These are phyloP conservation scores for Euthynnus affinis DNA, from an alignment of 2,797 vertebrate species.

Conservation along the genomic window DNA sequence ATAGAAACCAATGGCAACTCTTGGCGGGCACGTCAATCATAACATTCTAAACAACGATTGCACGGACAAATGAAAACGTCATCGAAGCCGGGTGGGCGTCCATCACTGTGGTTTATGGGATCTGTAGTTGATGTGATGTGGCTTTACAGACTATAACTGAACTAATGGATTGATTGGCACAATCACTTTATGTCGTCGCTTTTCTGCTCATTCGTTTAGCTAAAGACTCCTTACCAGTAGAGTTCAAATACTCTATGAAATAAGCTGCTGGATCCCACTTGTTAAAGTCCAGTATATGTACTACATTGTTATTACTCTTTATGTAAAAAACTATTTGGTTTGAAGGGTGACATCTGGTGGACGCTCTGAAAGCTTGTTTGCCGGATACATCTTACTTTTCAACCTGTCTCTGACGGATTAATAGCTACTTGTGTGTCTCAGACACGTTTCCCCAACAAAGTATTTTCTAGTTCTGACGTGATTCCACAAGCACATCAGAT, in stretches of 20 bases:
- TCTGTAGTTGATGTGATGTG: constrained; percentile 52
- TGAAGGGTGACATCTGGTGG: constrained; percentile 34
- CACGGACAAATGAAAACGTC: constrained; percentile 41
- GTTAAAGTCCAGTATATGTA: background rate
- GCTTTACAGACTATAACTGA: background rate
- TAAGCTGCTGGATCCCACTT: background rate
- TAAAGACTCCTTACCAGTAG: background rate
- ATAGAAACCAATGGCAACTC: constrained; percentile 72
- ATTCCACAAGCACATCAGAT: too few relatives aligned
- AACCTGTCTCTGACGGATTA: too few relatives aligned
- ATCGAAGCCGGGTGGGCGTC: constrained; percentile 78
- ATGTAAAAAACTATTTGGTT: background rate
- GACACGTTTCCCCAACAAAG: too few relatives aligned
- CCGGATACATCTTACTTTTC: background rate
- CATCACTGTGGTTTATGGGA: constrained; percentile 39
- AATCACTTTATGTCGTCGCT: background rate
- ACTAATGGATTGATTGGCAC: background rate
- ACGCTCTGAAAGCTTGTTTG: background rate
- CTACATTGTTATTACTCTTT: background rate
- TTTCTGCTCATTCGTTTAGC: background rate
- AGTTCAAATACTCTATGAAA: background rate
- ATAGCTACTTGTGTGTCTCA: too few relatives aligned
- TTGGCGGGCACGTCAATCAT: constrained; percentile 56
- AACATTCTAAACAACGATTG: constrained; percentile 57
- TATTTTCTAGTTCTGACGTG: too few relatives aligned